Evolutionary conservation across 2,113 vertebrate genomes (phyloP).

Genomic region (Colaptes auratus): DNA sequence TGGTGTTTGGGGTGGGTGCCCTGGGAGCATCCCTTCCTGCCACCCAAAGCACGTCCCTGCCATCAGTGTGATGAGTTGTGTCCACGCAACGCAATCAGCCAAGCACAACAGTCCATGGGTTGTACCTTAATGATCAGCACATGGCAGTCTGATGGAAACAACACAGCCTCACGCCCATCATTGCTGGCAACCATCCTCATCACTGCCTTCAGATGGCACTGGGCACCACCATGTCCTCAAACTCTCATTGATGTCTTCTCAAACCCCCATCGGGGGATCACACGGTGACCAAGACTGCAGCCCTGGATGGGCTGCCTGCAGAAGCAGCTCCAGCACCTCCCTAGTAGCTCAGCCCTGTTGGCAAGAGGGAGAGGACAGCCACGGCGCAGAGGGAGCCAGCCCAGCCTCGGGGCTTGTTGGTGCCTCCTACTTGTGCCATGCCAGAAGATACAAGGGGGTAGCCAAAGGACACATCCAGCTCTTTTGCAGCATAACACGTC

Average conservation of each 20-base stretch:
- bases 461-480: neutral
- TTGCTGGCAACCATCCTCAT: rapidly evolving
- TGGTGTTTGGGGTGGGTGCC: rapidly evolving
- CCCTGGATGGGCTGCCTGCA: neutral
- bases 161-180: rapidly evolving
- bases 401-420: rapidly evolving
- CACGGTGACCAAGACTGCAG: rapidly evolving
- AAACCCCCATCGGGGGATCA: rapidly evolving
- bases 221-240: rapidly evolving
- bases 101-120: rapidly evolving
- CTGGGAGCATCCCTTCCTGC: rapidly evolving
- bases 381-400: rapidly evolving
- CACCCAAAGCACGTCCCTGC: rapidly evolving
- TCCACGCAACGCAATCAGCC: neutral
- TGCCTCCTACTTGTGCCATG: neutral
- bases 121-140: neutral
- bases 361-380: neutral
- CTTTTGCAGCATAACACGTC: neutral
- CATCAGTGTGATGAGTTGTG: neutral
- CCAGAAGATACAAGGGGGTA: neutral
- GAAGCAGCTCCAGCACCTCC: neutral
- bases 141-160: neutral
- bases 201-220: neutral
- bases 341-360: rapidly evolving
- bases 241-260: rapidly evolving